These are phyloP conservation scores for Cremastobaeus sp. DNA, from an alignment of 2,888 invertebrate species.

Conservation along the genomic window DNA sequence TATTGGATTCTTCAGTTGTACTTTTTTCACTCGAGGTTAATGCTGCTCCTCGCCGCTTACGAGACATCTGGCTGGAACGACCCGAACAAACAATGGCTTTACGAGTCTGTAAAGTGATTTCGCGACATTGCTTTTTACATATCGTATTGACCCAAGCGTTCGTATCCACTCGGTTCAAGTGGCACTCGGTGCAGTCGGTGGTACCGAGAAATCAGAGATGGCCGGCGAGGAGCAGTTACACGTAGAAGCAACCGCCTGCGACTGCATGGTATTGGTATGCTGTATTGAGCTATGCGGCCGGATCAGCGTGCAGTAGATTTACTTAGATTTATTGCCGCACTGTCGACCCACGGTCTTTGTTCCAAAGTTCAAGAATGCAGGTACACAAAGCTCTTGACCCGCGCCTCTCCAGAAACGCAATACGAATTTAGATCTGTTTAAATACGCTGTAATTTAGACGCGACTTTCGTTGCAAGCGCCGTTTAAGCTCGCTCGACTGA, in stretches of 20 bases:
- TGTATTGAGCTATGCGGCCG: slow-evolving; percentile 76
- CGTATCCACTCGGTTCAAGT: slow-evolving; percentile 33
- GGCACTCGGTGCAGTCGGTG: slow-evolving; percentile 43
- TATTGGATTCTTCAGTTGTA: slow-evolving; percentile 55
- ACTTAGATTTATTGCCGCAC: slow-evolving; percentile 68
- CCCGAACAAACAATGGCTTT: background rate
- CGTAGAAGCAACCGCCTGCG: slow-evolving; percentile 75
- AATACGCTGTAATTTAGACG: slow-evolving; percentile 13
- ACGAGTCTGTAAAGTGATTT: too few species aligned
- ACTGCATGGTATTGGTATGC: slow-evolving; percentile 78
- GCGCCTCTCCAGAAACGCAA: slow-evolving; percentile 19
- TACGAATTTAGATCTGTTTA: slow-evolving; percentile 26
- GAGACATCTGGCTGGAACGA: slow-evolving; percentile 2
- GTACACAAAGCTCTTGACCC: slow-evolving; percentile 36
- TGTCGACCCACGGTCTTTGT: slow-evolving; percentile 44
- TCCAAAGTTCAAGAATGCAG: slow-evolving; percentile 55
- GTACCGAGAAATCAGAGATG: too few species aligned
- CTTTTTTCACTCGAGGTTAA: slow-evolving; percentile 52
- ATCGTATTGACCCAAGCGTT: background rate
- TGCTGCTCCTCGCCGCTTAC: slow-evolving; percentile 51
- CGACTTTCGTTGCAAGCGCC: slow-evolving; percentile 3
- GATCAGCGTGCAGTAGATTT: slow-evolving; percentile 76
- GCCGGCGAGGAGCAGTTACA: slow-evolving; percentile 62
- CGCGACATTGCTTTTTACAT: slow-evolving; percentile 3
- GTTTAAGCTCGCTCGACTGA: slow-evolving; percentile 7